These are phyloP conservation scores for Dynastes maya DNA, from an alignment of 2,888 invertebrate species.

Conservation along the genomic window DNA sequence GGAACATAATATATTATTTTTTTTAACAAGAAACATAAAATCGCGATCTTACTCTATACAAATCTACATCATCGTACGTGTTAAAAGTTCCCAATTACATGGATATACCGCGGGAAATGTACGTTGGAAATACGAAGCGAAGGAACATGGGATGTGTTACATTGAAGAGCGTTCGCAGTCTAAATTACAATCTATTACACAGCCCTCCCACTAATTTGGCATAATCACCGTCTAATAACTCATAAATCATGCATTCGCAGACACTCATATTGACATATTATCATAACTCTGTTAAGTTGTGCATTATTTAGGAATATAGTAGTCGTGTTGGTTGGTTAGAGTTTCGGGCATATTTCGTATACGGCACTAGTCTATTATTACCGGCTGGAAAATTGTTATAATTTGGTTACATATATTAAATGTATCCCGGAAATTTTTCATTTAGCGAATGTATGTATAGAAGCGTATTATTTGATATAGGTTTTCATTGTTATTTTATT, in stretches of 20 bases:
- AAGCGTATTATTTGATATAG: no score
- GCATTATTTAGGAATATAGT: slow-evolving; percentile 50
- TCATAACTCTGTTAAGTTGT: slow-evolving; percentile 56
- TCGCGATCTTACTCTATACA: no score
- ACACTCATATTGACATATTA: slow-evolving; percentile 66
- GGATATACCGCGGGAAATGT: neutral
- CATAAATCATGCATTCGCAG: slow-evolving; percentile 65
- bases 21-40: no score
- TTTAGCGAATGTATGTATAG: no score
- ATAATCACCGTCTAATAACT: slow-evolving; percentile 68
- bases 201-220: slow-evolving; percentile 65
- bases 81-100: no score
- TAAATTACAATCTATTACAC: slow-evolving; percentile 64
- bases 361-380: neutral
- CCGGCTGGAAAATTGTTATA: slow-evolving; percentile 5
- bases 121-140: slow-evolving; percentile 7
- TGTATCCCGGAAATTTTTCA: neutral
- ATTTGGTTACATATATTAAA: neutral
- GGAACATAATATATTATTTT: no score
- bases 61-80: no score
- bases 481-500: no score
- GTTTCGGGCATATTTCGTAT: slow-evolving; percentile 32
- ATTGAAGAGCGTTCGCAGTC: slow-evolving; percentile 59
- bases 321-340: slow-evolving; percentile 18
- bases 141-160: slow-evolving; percentile 35